These are phyloP conservation scores for Catamblyrhynchus diadema DNA, from an alignment of 2,797 vertebrate genomes.

Conservation along the genomic window DNA sequence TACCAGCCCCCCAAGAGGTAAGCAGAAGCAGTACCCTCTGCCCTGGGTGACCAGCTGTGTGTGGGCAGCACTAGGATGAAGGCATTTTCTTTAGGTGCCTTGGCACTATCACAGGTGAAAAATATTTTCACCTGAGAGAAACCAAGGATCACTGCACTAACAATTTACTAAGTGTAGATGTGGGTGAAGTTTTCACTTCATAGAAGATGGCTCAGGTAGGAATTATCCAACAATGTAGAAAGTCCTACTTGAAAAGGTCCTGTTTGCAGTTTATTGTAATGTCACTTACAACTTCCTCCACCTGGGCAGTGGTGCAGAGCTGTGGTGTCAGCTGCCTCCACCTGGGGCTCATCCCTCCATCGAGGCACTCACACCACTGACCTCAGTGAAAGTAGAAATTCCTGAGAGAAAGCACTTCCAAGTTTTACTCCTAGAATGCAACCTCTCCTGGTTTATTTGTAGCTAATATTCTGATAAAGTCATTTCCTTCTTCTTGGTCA, in stretches of 20 bases:
- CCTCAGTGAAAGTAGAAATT: slow-evolving; percentile 32
- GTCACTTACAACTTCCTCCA: neutral
- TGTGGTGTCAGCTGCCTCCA: accelerated
- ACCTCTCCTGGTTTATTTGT: neutral
- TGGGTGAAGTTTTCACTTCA: neutral
- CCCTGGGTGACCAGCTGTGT: neutral
- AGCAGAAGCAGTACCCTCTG: neutral
- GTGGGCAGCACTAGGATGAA: neutral
- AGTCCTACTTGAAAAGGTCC: neutral
- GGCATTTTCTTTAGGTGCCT: neutral
- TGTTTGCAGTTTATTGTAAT: neutral
- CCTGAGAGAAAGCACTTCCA: slow-evolving; percentile 24
- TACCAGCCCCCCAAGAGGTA: neutral
- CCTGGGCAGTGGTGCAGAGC: neutral
- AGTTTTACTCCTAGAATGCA: slow-evolving; percentile 34
- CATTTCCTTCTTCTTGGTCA: neutral
- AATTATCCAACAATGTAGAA: neutral
- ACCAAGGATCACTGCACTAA: neutral
- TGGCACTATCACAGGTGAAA: neutral
- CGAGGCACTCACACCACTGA: accelerated
- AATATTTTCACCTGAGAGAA: neutral
- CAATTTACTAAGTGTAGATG: neutral
- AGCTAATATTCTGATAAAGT: neutral
- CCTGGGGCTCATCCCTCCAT: neutral
- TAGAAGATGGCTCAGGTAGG: neutral